Evolutionary conservation across 2,113 vertebrate genomes (phyloP).

Genomic region (Anser brachyrhynchus): DNA sequence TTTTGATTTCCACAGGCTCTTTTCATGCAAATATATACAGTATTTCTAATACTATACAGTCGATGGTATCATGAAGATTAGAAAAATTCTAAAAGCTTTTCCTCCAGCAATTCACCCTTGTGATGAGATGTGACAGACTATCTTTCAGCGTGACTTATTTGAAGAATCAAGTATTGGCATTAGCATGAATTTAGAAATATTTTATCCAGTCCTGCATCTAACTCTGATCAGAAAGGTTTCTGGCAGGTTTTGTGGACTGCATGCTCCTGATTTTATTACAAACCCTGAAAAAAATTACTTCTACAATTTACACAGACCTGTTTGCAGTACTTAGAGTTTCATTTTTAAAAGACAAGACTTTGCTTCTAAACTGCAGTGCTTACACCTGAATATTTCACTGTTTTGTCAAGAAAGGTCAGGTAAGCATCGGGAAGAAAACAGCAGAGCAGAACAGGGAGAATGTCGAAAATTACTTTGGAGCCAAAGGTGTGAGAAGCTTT

Average conservation of each 20-base stretch:
- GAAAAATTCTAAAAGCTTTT: constrained; percentile 22
- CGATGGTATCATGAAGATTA: constrained; percentile 3
- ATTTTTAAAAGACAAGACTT: not conserved
- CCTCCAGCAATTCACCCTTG: not conserved
- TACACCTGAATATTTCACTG: not conserved
- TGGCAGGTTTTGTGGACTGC: not conserved
- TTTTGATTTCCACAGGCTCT: not conserved
- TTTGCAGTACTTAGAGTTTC: not conserved
- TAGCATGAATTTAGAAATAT: not conserved
- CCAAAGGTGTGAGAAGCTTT: not conserved
- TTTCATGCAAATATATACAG: not conserved
- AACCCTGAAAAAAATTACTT: not conserved
- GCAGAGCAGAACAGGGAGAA: not conserved
- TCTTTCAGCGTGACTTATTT: not conserved
- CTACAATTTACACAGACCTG: not conserved
- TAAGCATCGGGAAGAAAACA: not conserved
- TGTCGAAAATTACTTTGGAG: not conserved
- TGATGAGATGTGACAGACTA: constrained; percentile 27
- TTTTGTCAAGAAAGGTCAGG: not conserved
- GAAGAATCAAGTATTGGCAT: not conserved
- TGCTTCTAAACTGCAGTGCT: not conserved
- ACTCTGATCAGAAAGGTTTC: not conserved
- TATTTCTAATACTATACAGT: not conserved
- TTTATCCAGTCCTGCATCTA: not conserved
- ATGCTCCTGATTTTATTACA: not conserved